Conservation (phyloP, 1,140 invertebrate species). For the Orchesella cincta region DNA sequence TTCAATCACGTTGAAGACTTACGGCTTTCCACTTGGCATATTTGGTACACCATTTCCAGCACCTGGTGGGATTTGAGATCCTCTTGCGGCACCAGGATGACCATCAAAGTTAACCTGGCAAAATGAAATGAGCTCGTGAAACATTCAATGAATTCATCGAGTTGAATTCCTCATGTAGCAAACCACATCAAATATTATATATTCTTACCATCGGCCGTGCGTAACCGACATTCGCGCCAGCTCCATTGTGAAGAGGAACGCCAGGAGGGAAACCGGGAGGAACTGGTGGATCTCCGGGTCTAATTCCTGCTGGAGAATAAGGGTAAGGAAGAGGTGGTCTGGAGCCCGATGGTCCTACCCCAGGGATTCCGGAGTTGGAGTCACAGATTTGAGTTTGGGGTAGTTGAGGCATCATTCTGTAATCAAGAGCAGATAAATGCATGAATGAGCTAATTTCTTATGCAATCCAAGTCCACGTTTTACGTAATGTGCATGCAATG, state of each 20-base stretch:
- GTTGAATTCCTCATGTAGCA: too few species aligned
- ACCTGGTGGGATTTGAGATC: slow-evolving; percentile 49
- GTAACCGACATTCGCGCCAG: slow-evolving; percentile 50
- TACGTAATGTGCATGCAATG: too few species aligned
- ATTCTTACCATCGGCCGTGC: slow-evolving; percentile 50
- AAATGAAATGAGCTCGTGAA: slow-evolving; percentile 12
- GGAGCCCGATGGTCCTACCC: slow-evolving; percentile 51
- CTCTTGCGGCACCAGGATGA: slow-evolving; percentile 46
- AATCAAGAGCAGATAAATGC: not conserved
- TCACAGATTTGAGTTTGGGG: slow-evolving; percentile 80
- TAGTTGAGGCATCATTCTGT: slow-evolving; percentile 54
- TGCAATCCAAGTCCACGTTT: too few species aligned
- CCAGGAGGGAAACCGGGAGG: slow-evolving; percentile 61
- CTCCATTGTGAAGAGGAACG: slow-evolving; percentile 49
- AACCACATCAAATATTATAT: too few species aligned
- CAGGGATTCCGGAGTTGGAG: slow-evolving; percentile 69
- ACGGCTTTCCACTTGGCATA: slow-evolving; percentile 50
- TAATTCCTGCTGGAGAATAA: slow-evolving; percentile 59
- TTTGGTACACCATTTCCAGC: slow-evolving; percentile 48
- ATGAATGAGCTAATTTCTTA: not conserved
- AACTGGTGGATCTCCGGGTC: slow-evolving; percentile 56
- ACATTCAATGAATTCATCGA: too few species aligned
- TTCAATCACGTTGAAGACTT: too few species aligned
- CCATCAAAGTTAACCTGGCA: slow-evolving; percentile 50
- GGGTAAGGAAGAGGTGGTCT: slow-evolving; percentile 57